phyloP scores from a whole-genome alignment of 2,797 vertebrate species.

The Acanthopagrus latus region DNA sequence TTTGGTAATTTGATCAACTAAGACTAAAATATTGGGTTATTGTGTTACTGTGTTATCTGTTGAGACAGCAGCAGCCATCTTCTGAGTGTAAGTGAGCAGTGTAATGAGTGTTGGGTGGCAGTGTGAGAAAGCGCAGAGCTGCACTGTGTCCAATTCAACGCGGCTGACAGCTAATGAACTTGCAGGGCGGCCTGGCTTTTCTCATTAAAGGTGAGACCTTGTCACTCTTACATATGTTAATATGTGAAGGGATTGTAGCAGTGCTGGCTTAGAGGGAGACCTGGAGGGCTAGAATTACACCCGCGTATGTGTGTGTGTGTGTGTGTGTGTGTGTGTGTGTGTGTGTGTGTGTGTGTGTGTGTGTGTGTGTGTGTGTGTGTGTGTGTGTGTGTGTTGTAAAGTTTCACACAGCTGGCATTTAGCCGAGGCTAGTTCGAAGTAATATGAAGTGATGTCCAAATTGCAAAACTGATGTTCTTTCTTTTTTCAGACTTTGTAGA shows the following conservation, averaged over 20 bases:
- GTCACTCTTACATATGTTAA: constrained; percentile 72
- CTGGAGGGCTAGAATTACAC: constrained; percentile 65
- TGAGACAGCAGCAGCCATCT: background rate
- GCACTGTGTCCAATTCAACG: constrained; percentile 69
- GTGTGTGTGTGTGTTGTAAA: background rate
- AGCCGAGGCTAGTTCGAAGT: constrained; percentile 50
- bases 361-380: background rate
- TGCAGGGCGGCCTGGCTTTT: constrained; percentile 67
- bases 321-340: constrained; percentile 10
- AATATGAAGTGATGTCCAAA: constrained; percentile 78
- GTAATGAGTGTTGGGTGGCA: constrained; percentile 14
- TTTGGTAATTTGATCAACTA: background rate
- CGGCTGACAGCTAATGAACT: constrained; percentile 73
- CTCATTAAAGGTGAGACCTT: constrained; percentile 79
- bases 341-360: constrained; percentile 15
- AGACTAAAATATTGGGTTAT: background rate
- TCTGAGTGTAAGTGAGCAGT: constrained; percentile 36
- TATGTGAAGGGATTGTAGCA: constrained; percentile 47
- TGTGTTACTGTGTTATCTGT: background rate
- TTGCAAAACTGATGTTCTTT: constrained; percentile 51
- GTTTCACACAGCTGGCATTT: constrained; percentile 50
- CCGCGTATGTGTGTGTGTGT: constrained; percentile 17
- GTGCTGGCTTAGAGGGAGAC: constrained; percentile 45
- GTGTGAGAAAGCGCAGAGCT: constrained; percentile 63
- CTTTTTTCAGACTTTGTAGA: constrained; percentile 17